Base-by-base conservation (phyloP, 2,888 invertebrate species). In the Apamea crenata region DNA sequence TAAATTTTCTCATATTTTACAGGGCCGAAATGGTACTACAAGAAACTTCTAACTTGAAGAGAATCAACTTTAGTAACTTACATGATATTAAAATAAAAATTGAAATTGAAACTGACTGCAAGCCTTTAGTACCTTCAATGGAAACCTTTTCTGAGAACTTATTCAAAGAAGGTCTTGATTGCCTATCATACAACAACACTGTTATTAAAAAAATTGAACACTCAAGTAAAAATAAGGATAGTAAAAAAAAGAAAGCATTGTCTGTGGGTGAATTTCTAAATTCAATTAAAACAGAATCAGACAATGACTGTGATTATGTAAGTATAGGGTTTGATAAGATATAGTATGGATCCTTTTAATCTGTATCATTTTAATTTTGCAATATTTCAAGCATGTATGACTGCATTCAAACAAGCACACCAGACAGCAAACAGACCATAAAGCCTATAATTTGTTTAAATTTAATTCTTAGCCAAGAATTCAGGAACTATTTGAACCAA, bases 181-280 rank as follows among this genome's bases (percentile, higher is more conserved):
- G 81, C 50, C 47, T 91, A 61, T 82, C 71, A 53, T 93, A 92
- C 59, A 91, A 92, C 50, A 83, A 89, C 40, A 91, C 87, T 18
- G 63, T 84, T n/a, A 93, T 93, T 69, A 94, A 89, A 83, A 94
- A 91, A 90, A 56, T 92, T 40, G 75, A 16, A 78, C 77, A 53
- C 2, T 5, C 29, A 18, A 75, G 10, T 74, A 67, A 85, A 80
- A 47, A 66, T 36, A 36, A 61, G 50, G 70, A 83, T 63, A 71
- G n/a, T 69, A 72, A 83, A 61, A 77, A 85, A 36, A 83, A 76
- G 8, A 87, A 88, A 78, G 82, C 91, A 16, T 74, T 93, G 68
- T 90, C 92, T 36, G 91, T 93, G 5, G 85, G 90, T 61, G 94
- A 94, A 71, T 94, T 93, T 83, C 85, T 94, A 5, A 89, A 93